Conservation (phyloP, 37 sponge, comb jelly and placozoan genomes). For the Ephydatia muelleri region DNA sequence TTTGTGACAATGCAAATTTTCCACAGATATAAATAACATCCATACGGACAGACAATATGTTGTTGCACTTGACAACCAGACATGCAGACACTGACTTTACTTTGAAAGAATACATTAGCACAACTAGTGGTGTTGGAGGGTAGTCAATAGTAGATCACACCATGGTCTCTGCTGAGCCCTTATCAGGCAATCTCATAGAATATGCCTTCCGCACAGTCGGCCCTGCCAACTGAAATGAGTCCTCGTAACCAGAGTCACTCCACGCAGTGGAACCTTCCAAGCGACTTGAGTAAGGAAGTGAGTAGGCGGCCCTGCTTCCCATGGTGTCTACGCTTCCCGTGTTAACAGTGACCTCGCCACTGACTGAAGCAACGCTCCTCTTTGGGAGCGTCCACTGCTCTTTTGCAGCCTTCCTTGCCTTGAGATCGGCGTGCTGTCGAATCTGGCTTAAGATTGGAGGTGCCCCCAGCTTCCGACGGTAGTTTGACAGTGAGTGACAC, state of each 20-base stretch:
- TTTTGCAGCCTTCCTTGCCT: background rate
- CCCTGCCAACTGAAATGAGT: background rate
- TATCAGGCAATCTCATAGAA: background rate
- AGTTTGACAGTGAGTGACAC: background rate
- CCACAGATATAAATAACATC: no score
- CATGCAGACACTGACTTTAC: no score
- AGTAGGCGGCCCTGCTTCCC: no score
- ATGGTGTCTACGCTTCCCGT: no score
- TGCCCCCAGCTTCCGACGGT: background rate
- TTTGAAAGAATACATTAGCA: no score
- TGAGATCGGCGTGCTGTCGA: background rate
- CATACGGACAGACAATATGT: no score
- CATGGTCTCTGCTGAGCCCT: background rate
- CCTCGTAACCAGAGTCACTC: background rate
- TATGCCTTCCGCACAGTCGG: background rate
- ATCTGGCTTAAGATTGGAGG: background rate
- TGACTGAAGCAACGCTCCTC: background rate
- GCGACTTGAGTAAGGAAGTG: background rate
- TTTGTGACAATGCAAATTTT: no score
- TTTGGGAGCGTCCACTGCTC: background rate
- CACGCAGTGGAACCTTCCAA: background rate
- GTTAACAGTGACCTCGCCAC: no score
- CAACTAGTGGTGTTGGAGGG: no score
- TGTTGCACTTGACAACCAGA: no score
- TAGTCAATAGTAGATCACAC: background rate